Conservation (phyloP, 2,113 vertebrate species). For the Pelobates fuscus region DNA sequence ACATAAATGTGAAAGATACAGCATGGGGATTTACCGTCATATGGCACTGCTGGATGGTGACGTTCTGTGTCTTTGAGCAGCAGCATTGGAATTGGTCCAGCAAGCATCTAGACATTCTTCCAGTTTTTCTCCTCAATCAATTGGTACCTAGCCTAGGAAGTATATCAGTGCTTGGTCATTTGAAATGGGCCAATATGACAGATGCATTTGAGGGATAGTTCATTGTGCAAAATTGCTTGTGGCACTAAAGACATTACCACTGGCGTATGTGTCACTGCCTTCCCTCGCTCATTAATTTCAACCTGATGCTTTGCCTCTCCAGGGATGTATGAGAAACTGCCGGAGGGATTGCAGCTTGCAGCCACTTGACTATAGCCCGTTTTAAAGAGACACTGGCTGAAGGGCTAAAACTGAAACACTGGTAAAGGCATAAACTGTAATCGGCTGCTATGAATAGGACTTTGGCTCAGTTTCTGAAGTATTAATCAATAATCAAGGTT, state of each 20-base stretch:
- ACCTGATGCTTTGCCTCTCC: background rate
- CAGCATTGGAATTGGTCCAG: background rate
- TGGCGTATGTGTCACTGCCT: background rate
- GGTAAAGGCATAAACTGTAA: background rate
- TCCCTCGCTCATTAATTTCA: background rate
- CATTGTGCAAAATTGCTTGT: background rate
- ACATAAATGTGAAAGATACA: background rate
- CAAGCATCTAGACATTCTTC: background rate
- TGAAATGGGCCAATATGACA: background rate
- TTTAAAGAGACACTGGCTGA: background rate
- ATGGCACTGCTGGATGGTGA: constrained; percentile 2
- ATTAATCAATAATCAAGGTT: constrained; percentile 32
- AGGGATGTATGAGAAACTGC: background rate
- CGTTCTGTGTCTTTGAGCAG: background rate
- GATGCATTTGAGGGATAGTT: background rate
- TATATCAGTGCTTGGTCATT: background rate
- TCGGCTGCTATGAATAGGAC: constrained; percentile 15
- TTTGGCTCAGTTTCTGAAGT: constrained; percentile 31
- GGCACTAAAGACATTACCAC: background rate
- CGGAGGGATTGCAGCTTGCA: background rate
- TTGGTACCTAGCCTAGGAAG: background rate
- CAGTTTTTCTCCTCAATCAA: background rate
- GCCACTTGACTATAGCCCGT: background rate
- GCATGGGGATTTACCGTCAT: background rate
- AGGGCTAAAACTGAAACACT: background rate